phyloP scores from a whole-genome alignment of 2,113 vertebrate species.

The Oreotrochilus melanogaster region DNA sequence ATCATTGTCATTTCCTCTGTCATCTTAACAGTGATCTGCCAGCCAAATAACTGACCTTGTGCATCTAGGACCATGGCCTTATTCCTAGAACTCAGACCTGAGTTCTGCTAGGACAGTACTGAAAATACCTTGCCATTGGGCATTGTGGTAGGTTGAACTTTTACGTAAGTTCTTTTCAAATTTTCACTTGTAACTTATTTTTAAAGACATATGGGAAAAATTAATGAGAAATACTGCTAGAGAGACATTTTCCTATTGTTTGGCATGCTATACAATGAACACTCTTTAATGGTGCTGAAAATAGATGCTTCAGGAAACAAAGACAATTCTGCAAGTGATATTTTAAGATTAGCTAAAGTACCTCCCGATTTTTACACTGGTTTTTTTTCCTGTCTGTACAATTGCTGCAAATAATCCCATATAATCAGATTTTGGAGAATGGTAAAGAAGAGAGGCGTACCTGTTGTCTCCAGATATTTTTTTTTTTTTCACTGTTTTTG shows the following conservation, averaged over 20 bases:
- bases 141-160: not conserved
- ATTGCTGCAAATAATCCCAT: not conserved
- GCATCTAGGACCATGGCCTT: not conserved
- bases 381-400: not conserved
- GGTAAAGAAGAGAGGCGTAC: not conserved
- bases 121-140: not conserved
- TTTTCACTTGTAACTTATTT: not conserved
- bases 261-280: not conserved
- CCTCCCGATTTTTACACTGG: not conserved
- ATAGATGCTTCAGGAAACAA: not conserved
- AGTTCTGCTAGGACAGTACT: not conserved
- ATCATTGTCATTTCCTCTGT: not conserved
- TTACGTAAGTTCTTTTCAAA: not conserved
- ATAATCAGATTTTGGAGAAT: not conserved
- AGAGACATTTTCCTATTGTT: not conserved
- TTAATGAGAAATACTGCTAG: not conserved
- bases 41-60: not conserved
- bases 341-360: not conserved
- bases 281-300: not conserved
- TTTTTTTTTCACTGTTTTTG: not conserved
- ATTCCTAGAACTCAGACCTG: not conserved
- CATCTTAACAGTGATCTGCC: not conserved
- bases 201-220: not conserved
- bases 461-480: not conserved
- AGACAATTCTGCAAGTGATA: not conserved